These are phyloP conservation scores for Atherix ibis DNA, from an alignment of 2,888 invertebrate genomes.

Conservation along the genomic window DNA sequence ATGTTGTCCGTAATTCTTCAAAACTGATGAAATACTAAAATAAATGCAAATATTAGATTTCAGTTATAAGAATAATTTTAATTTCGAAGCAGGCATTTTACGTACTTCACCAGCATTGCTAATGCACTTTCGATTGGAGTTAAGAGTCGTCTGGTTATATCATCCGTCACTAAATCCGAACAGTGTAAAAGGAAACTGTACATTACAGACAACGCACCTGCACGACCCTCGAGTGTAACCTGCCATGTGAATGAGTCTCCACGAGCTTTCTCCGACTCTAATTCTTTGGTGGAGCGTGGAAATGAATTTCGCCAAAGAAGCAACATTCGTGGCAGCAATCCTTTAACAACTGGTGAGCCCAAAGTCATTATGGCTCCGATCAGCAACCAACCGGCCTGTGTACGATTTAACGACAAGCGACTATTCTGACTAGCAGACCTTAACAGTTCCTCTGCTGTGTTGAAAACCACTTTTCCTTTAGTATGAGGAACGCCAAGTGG, in stretches of 20 bases:
- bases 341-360: slow-evolving; percentile 83
- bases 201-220: slow-evolving; percentile 91
- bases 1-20: slow-evolving; percentile 80
- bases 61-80: too few species aligned
- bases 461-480: slow-evolving; percentile 93
- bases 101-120: slow-evolving; percentile 81
- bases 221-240: slow-evolving; percentile 88
- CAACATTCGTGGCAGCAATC: slow-evolving; percentile 82
- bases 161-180: slow-evolving; percentile 79
- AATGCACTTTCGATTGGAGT: slow-evolving; percentile 91
- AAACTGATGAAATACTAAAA: slow-evolving; percentile 59
- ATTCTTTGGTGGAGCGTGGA: slow-evolving; percentile 87
- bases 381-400: slow-evolving; percentile 94
- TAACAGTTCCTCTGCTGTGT: slow-evolving; percentile 89
- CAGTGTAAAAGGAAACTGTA: slow-evolving; percentile 85
- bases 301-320: slow-evolving; percentile 95
- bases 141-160: slow-evolving; percentile 74
- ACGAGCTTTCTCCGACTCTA: slow-evolving; percentile 90
- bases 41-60: too few species aligned
- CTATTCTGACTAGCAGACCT: slow-evolving; percentile 95
- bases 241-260: slow-evolving; percentile 99
- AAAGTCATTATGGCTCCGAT: slow-evolving; percentile 94
- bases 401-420: slow-evolving; percentile 81
- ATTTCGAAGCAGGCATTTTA: too few species aligned
- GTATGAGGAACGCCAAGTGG: slow-evolving; percentile 92